Evolutionary conservation across 2,888 invertebrate genomes (phyloP), one percentile per base, ranked within the genome.

Genomic region (Andricus curvator): DNA sequence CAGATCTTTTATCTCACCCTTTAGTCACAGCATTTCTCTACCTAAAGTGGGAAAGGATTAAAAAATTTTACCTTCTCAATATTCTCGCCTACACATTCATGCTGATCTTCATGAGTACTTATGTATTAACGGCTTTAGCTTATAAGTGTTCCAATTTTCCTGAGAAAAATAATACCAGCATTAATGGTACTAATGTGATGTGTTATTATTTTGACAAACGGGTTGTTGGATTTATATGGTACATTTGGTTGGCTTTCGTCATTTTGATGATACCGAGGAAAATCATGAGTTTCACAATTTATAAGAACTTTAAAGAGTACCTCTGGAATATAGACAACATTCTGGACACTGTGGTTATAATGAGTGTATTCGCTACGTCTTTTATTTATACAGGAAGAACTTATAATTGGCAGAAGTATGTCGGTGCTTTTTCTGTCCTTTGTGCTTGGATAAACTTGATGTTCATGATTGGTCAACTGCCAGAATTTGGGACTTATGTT

Each of bases 1-100:
- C 93, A 70, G 93, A 93, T 68, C 83, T 93, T 4, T 87, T 94
- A 15, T 92, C 93, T 4, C 94, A 94, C 86, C 94, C 94, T 0
- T 85, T 94, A 4, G 93, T 93, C 9, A 93, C 93, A 89, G 93
- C 93, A 0, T 94, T 94, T 67, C 88, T 94, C 1, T 92, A 93
- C 76, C 87, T 94, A 1, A 94, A 94, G 81, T 94, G 94, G 94
- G 91, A 93, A 81, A 93, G 93, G 77, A 93, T 94, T n/a, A 87
- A 93, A 1, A 93, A 93, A 74, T 93, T 93, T 83, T 93, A 93
- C 84, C 79, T 93, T 0, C 85, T 89, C 66, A 88, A 91, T 62
- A 91, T 93, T 41, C 83, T 92, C 0, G 84, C 92, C 0, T 93
- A 92, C 80, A 88, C 90, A 0, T 85, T 93, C 80, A 91, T 91